Evolutionary conservation across 1,140 invertebrate genomes (phyloP), one percentile per base, ranked within the genome.

Genomic region (Drosophila nikananu): DNA sequence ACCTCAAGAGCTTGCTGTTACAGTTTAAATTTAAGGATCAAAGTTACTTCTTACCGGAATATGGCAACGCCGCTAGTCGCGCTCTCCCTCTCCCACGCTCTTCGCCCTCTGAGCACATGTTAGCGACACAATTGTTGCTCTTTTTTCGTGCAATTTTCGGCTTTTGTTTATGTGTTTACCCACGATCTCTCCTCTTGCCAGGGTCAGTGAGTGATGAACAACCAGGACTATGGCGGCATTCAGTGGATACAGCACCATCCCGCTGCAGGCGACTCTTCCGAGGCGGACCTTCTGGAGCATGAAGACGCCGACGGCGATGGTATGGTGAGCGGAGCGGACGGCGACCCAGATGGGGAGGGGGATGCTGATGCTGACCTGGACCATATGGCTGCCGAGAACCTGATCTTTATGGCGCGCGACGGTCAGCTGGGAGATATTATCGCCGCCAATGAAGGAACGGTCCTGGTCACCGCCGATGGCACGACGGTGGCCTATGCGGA

Each of bases 311-410:
- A 48, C n/a, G 81, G 71, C n/a, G 68, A 57, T n/a, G 76, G 68
- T 46, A 62, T n/a, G 57, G 49, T 42, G 17, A 81, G 73, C 17
- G 72, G 64, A 10, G 77, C 52, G 48, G 61, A 77, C n/a, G 57
- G 10, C 8, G 61, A 39, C 25, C 77, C 74, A 3, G 76, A 62
- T 3, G 81, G 65, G 44, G 74, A 79, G 17, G 77, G 59, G 23
- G 78, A 86, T 23, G 83, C 81, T n/a, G 78, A 86, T 19, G 83
- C 74, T 39, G 89, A 91, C 64, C 79, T 93, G 13, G 94, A 95
- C 82, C 94, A 94, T 92, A 95, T 95, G 89, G 95, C 95, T 42
- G 95, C 95, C 23, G 95, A 95, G 62, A 95, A 95, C 83, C 86
- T 95, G 17, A 95, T 95, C 81, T 95, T 94, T 63, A 93, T 95